These are phyloP conservation scores for Taxidea taxus DNA, from an alignment of 2,113 vertebrate species.

Conservation along the genomic window DNA sequence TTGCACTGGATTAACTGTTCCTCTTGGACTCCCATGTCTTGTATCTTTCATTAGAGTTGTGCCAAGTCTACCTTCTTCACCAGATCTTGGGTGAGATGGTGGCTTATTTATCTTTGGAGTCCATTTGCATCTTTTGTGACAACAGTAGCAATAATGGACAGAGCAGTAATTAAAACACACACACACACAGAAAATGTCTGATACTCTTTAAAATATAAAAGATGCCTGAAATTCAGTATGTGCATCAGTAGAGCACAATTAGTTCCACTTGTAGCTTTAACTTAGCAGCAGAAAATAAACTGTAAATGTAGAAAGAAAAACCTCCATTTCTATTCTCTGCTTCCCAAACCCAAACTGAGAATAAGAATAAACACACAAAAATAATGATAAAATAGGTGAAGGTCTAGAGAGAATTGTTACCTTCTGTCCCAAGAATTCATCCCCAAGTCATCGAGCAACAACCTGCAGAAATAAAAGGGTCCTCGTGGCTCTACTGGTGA, in stretches of 20 bases:
- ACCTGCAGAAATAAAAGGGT: constrained; percentile 96
- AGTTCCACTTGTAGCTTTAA: constrained; percentile 5
- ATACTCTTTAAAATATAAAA: neutral
- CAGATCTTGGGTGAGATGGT: neutral
- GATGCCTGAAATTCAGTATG: neutral
- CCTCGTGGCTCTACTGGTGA: constrained; percentile 88
- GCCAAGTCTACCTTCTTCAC: neutral
- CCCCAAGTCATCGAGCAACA: constrained; percentile 94
- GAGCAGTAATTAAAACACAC: neutral
- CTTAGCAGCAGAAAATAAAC: constrained; percentile 19
- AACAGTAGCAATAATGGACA: neutral
- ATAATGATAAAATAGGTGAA: neutral
- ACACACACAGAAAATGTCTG: neutral
- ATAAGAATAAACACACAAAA: neutral
- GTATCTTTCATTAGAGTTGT: neutral
- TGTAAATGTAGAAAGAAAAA: neutral
- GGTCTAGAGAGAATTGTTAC: constrained; percentile 76
- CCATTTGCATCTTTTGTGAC: neutral
- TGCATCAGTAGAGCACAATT: neutral
- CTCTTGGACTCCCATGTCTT: neutral
- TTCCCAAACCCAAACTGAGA: neutral
- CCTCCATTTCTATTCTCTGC: neutral
- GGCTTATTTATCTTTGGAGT: neutral
- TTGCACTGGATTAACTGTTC: neutral
- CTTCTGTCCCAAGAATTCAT: constrained; percentile 99